Evolutionary conservation across 2,888 invertebrate species (phyloP), one percentile per base, ranked within the genome.

Genomic region (Eupithecia subfuscata): DNA sequence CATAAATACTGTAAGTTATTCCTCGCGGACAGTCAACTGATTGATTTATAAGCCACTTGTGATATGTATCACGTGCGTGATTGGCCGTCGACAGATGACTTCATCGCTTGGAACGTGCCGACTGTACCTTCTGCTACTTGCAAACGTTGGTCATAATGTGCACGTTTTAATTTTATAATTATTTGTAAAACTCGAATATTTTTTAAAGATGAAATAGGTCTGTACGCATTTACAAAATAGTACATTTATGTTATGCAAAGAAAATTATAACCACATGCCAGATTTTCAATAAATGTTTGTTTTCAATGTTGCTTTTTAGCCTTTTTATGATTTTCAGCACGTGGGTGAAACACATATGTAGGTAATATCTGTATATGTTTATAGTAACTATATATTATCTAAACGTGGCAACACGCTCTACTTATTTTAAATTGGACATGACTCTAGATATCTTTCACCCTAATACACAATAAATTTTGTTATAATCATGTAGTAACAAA

Each of bases 61-160:
- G 74, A 81, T 80, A 81, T 80, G 79, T 77, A 78, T 78, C 81
- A 78, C 79, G 81, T 79, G 65, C 78, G 74, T 79, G 81, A 82
- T 81, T 81, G 81, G 81, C 74, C 78, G 81, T 78, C 79, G 80
- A 70, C 78, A 75, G 81, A 74, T 83, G 83, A 83, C 78, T 77
- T 83, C 83, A 83, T 80, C 78, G 78, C 60, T 79, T 75, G 74
- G 75, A 79, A 79, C 80, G 81, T 79, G 79, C 80, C 75, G 78
- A 48, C 75, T 56, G 74, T 72, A 72, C 68, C 60, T 60, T 60
- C 60, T 56, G 52, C 22, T 56, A 56, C 56, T 56, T 63, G 16
- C 64, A 64, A 64, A 2, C 34, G 64, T 64, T 64, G 64, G 16
- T 3, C 34, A 12, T 64, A 18, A 34, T 34, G 18, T 64, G 64